Evolutionary conservation across 2,888 invertebrate species (phyloP).

Genomic region (Liposcelis brunnea): DNA sequence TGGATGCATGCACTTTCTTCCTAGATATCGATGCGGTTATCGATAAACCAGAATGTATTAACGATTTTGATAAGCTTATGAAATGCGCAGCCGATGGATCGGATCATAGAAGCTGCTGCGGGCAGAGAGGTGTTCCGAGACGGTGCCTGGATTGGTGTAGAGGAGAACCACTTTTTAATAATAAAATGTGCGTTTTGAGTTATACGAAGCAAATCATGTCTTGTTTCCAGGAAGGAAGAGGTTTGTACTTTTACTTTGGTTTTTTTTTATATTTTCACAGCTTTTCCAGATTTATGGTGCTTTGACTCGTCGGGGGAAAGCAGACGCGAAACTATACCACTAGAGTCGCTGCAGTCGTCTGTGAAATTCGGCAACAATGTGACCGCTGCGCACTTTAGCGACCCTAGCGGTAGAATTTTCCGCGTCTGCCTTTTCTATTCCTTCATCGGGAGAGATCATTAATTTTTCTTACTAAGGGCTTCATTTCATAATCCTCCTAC

Average conservation of each 20-base stretch:
- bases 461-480: too few species aligned
- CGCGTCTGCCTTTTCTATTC: too few species aligned
- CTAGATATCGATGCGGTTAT: conserved; percentile 68
- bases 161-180: conserved; percentile 49
- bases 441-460: too few species aligned
- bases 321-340: too few species aligned
- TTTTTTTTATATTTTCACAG: too few species aligned
- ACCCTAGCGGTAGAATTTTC: too few species aligned
- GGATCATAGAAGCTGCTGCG: conserved; percentile 72
- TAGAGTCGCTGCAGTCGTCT: too few species aligned
- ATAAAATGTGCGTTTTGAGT: conserved; percentile 48
- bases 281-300: too few species aligned
- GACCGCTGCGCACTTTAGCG: too few species aligned
- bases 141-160: conserved; percentile 72
- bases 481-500: too few species aligned
- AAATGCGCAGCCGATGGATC: conserved; percentile 59
- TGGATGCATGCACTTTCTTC: conserved; percentile 70
- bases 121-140: conserved; percentile 59
- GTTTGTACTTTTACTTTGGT: conserved; percentile 17
- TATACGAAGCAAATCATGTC: conserved; percentile 59
- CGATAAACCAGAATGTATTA: conserved; percentile 61
- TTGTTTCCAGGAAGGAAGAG: conserved; percentile 65
- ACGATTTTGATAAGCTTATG: conserved; percentile 72
- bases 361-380: too few species aligned
- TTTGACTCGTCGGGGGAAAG: too few species aligned